A percentile compares a stretch with the other conserved stretches of the same genome.
These are phyloP conservation scores for Morus bassanus DNA, from an alignment of 2,797 vertebrate genomes.

Conservation along the genomic window DNA sequence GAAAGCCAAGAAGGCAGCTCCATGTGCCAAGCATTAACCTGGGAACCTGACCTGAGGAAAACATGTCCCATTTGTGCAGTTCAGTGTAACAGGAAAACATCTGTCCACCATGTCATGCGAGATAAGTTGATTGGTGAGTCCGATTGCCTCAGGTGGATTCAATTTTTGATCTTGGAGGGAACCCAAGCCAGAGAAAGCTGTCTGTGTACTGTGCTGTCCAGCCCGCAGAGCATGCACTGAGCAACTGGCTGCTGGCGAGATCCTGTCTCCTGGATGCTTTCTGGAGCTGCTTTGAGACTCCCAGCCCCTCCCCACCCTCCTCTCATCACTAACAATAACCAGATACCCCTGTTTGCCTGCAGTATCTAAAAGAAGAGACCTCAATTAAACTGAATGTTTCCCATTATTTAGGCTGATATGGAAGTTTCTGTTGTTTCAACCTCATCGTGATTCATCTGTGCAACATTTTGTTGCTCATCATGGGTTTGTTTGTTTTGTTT, in stretches of 20 bases:
- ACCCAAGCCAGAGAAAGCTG: background rate
- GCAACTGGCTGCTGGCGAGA: conserved; percentile 20
- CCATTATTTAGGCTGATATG: background rate
- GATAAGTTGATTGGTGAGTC: conserved; percentile 54
- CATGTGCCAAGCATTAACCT: conserved; percentile 17
- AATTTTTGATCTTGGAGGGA: conserved; percentile 56
- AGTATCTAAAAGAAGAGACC: background rate
- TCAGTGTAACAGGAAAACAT: conserved; percentile 17
- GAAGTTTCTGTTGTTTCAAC: background rate
- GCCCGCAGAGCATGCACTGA: background rate
- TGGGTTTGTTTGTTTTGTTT: background rate
- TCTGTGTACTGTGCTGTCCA: conserved; percentile 11
- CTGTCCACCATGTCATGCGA: background rate
- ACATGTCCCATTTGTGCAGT: conserved; percentile 24
- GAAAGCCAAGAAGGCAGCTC: background rate
- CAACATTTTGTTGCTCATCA: background rate
- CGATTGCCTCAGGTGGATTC: conserved; percentile 32
- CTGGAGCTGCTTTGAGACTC: background rate
- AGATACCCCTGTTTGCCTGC: background rate
- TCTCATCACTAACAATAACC: conserved; percentile 38
- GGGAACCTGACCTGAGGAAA: background rate
- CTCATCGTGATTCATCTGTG: background rate
- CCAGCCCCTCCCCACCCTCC: background rate
- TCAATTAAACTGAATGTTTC: conserved; percentile 20
- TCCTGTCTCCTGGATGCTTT: conserved; percentile 12